Conservation (phyloP, 2,888 invertebrate species). For the Diarsia mendica region DNA sequence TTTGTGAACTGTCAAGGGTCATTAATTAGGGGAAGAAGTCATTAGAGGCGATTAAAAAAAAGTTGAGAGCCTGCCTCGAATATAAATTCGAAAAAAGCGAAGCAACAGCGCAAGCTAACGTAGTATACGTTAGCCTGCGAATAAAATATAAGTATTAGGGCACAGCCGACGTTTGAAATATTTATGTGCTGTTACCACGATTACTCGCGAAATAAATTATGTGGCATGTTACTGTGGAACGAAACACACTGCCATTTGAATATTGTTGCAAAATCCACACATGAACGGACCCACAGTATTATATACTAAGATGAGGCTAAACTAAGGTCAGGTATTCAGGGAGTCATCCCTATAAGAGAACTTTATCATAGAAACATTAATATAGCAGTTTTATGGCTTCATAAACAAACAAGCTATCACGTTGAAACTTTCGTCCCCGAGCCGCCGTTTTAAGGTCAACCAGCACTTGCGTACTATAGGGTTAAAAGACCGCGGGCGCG, state of each 20-base stretch:
- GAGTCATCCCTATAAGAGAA: slow-evolving; percentile 54
- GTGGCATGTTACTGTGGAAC: slow-evolving; percentile 60
- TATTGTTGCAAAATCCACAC: slow-evolving; percentile 70
- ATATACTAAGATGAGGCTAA: slow-evolving; percentile 60
- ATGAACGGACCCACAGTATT: slow-evolving; percentile 50
- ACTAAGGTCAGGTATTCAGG: slow-evolving; percentile 62
- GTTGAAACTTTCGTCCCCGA: slow-evolving; percentile 69
- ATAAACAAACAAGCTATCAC: slow-evolving; percentile 79
- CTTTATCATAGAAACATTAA: slow-evolving; percentile 51
- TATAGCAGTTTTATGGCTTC: slow-evolving; percentile 71
- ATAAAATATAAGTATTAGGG: slow-evolving; percentile 42
- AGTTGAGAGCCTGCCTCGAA: slow-evolving; percentile 76
- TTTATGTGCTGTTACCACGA: slow-evolving; percentile 57
- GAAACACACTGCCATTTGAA: slow-evolving; percentile 63
- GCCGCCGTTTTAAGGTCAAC: slow-evolving; percentile 84
- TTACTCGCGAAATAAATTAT: slow-evolving; percentile 67
- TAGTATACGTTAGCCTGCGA: slow-evolving; percentile 42
- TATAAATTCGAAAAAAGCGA: slow-evolving; percentile 78
- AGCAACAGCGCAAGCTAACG: slow-evolving; percentile 64
- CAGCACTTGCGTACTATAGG: slow-evolving; percentile 81
- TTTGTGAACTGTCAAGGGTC: slow-evolving; percentile 80
- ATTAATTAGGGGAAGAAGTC: slow-evolving; percentile 86
- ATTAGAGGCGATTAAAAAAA: slow-evolving; percentile 86
- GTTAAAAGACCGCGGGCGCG: slow-evolving; percentile 84
- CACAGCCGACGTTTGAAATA: slow-evolving; percentile 38